Conservation (phyloP, 2,797 vertebrate species). For the Falco peregrinus region DNA sequence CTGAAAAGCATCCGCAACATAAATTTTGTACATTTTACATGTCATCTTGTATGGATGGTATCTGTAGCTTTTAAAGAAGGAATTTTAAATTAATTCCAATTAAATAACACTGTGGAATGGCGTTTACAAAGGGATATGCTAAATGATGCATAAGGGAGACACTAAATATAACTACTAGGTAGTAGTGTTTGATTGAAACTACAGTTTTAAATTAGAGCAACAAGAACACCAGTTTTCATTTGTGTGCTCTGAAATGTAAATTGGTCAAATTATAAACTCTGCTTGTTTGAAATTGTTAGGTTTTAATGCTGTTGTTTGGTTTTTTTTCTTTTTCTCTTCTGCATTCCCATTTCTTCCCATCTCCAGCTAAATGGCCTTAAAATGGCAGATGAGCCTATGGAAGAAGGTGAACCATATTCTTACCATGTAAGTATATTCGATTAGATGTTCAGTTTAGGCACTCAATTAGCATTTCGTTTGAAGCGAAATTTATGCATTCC, state of each 20-base stretch:
- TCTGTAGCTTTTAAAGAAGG: neutral
- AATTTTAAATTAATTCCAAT: slow-evolving; percentile 13
- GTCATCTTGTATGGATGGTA: neutral
- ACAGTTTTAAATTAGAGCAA: neutral
- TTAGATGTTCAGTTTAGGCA: neutral
- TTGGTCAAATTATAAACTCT: neutral
- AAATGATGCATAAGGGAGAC: slow-evolving; percentile 5
- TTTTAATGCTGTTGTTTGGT: neutral
- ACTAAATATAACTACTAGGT: slow-evolving; percentile 28
- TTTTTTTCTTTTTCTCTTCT: neutral
- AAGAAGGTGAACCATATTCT: slow-evolving; percentile 91
- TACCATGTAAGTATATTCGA: slow-evolving; percentile 86
- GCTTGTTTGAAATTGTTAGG: neutral
- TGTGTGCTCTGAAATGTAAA: slow-evolving; percentile 31
- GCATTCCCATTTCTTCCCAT: neutral
- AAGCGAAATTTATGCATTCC: neutral
- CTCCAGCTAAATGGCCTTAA: slow-evolving; percentile 92
- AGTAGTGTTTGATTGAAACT: slow-evolving; percentile 28
- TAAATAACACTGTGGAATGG: neutral
- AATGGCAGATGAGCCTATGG: slow-evolving; percentile 96
- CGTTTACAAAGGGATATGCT: neutral
- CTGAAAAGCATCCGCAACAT: neutral
- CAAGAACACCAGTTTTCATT: neutral
- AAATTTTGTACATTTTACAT: neutral
- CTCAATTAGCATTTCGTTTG: neutral